Conservation (phyloP, 2,888 invertebrate genomes). For the Trichacis sp. region DNA sequence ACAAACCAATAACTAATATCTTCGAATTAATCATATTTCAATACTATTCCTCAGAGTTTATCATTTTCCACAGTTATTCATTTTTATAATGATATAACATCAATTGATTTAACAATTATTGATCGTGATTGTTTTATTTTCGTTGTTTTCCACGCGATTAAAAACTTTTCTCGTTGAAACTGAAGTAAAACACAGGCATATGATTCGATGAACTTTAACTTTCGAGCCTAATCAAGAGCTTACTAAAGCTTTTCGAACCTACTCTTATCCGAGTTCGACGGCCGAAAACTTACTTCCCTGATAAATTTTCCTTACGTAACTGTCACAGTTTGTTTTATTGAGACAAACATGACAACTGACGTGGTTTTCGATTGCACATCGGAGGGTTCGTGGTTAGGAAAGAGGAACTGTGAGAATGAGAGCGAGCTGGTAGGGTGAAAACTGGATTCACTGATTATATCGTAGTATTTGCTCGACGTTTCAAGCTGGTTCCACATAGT, state of each 20-base stretch:
- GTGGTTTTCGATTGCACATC: slow-evolving; percentile 36
- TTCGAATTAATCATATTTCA: no score
- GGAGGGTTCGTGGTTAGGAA: slow-evolving; percentile 26
- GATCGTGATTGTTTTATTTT: no score
- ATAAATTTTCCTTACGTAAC: slow-evolving; percentile 7
- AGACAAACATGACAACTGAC: slow-evolving; percentile 34
- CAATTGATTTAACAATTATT: no score
- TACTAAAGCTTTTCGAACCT: neutral
- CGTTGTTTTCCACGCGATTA: no score
- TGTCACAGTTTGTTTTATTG: slow-evolving; percentile 23
- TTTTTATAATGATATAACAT: no score
- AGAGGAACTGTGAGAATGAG: slow-evolving; percentile 10
- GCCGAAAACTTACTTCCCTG: neutral
- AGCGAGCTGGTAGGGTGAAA: slow-evolving; percentile 13
- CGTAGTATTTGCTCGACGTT: slow-evolving; percentile 25
- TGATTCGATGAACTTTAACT: no score
- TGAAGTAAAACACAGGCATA: no score
- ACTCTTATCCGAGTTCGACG: neutral
- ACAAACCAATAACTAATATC: no score
- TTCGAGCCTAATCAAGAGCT: no score
- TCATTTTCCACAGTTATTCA: no score
- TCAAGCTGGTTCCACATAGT: slow-evolving; percentile 27
- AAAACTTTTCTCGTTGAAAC: no score
- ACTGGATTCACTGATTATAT: slow-evolving; percentile 33
- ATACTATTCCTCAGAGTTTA: no score